phyloP scores from a whole-genome alignment of 2,113 vertebrate genomes.

The Cebus imitator region DNA sequence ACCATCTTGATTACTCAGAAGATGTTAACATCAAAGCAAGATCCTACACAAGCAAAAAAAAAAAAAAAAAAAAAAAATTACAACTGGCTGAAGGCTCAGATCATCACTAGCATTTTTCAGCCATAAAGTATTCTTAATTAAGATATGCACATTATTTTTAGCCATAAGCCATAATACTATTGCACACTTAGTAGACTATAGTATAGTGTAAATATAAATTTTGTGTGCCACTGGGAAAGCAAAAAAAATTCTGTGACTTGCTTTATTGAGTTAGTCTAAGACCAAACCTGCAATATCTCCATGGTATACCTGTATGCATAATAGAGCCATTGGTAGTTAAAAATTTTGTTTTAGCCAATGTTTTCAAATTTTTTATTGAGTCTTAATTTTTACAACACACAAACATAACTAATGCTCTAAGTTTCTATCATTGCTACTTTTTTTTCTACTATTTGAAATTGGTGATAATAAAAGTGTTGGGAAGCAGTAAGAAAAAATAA shows the following conservation, averaged over 20 bases:
- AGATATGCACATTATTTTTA: background rate
- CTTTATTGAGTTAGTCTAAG: background rate
- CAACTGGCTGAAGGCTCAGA: background rate
- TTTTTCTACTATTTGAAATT: background rate
- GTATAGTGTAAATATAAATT: background rate
- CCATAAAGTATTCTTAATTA: no score
- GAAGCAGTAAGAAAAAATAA: background rate
- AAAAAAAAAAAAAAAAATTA: background rate
- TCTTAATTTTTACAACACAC: background rate
- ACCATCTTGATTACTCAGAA: background rate
- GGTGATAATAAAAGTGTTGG: background rate
- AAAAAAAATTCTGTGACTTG: background rate
- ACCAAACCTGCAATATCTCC: background rate
- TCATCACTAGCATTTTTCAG: no score
- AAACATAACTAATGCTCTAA: background rate
- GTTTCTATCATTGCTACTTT: background rate
- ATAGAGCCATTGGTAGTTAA: background rate
- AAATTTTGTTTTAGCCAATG: constrained; percentile 12
- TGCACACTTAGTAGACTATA: background rate
- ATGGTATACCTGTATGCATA: background rate
- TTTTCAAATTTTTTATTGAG: background rate
- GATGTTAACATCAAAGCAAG: background rate
- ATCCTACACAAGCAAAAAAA: background rate
- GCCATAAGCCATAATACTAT: background rate
- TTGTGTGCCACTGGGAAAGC: background rate